A percentile compares a stretch with the other conserved stretches of the same genome.
Conservation (phyloP, 2,888 invertebrate genomes). For the Anagyrus pseudococci region DNA sequence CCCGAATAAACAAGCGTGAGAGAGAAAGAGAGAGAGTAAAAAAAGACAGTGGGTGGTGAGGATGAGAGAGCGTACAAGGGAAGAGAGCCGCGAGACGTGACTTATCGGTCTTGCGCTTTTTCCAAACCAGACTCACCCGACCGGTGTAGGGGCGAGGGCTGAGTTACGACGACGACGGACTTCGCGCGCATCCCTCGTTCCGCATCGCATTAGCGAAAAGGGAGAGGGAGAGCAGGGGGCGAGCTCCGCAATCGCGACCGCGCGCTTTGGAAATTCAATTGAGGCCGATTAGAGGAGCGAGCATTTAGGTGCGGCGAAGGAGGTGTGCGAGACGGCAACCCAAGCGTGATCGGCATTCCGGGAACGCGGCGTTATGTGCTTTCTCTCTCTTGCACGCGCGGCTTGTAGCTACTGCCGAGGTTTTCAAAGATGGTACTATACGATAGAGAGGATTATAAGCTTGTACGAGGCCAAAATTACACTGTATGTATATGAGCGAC, state of each 20-base stretch:
- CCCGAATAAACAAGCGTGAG: too few species aligned
- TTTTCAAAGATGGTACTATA: background rate
- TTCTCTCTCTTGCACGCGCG: too few species aligned
- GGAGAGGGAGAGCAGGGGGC: too few species aligned
- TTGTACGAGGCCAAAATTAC: background rate
- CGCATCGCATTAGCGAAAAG: constrained; percentile 5
- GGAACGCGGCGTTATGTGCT: too few species aligned
- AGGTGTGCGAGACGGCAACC: constrained; percentile 16
- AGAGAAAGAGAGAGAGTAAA: too few species aligned
- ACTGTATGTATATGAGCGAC: background rate
- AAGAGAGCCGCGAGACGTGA: too few species aligned
- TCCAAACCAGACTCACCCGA: background rate
- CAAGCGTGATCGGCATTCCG: constrained; percentile 49
- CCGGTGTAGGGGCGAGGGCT: background rate
- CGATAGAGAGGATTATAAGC: background rate
- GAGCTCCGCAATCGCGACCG: background rate
- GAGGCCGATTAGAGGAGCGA: constrained; percentile 48
- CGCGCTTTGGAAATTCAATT: constrained; percentile 51
- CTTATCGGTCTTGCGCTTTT: background rate
- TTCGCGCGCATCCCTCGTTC: constrained; percentile 2
- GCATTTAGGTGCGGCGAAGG: too few species aligned
- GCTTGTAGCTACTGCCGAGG: too few species aligned
- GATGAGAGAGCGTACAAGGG: too few species aligned
- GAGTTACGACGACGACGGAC: background rate
- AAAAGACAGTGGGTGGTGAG: too few species aligned